Percentiles rank a stretch among this genome's conserved stretches.
Conservation (phyloP, 2,888 invertebrate genomes). For the Polylopha cassiicola region DNA sequence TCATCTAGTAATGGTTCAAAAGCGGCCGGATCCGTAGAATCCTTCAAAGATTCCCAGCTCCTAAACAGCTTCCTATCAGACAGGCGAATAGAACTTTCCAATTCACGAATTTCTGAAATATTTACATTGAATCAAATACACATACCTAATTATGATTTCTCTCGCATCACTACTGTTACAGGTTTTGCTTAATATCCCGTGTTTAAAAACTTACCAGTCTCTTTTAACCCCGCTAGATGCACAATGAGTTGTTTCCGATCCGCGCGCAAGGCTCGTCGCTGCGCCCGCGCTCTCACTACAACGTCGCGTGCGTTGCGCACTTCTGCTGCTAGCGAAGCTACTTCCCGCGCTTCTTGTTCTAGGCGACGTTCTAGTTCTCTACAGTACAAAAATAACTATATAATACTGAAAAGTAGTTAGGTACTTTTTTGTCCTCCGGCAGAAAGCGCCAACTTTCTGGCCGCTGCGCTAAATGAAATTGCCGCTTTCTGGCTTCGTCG, state of each 20-base stretch:
- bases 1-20: conserved; percentile 60
- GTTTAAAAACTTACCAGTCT: conserved; percentile 41
- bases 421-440: no score
- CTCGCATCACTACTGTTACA: no score
- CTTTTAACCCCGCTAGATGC: conserved; percentile 47
- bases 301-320: conserved; percentile 60
- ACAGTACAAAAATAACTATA: no score
- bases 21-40: conserved; percentile 47
- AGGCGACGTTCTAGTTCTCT: conserved; percentile 59
- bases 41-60: conserved; percentile 61
- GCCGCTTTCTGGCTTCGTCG: no score
- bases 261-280: conserved; percentile 52
- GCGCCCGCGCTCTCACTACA: conserved; percentile 46
- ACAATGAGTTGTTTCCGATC: conserved; percentile 42
- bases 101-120: conserved; percentile 53
- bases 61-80: conserved; percentile 65
- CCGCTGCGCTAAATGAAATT: no score
- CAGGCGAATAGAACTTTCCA: conserved; percentile 57
- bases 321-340: conserved; percentile 58
- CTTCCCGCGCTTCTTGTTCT: conserved; percentile 60
- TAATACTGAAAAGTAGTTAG: no score
- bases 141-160: no score
- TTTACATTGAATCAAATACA: neutral
- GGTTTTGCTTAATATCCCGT: neutral
- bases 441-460: no score